phyloP scores from a whole-genome alignment of 2,113 vertebrate genomes.

The Mola mola region DNA sequence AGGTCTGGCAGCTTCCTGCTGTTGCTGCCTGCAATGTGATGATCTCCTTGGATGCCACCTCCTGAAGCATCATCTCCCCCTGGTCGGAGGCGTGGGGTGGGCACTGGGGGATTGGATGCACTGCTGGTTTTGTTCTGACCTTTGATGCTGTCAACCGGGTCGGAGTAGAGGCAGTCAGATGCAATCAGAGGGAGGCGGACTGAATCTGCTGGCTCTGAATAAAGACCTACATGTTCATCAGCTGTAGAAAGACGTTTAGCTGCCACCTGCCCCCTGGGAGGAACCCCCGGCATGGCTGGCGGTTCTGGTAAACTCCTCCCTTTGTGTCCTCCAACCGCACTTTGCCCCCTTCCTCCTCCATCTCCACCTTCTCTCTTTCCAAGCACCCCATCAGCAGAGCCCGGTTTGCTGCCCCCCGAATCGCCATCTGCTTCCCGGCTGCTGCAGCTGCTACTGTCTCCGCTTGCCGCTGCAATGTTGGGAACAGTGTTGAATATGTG shows the following conservation, averaged over 20 bases:
- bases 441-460: constrained; percentile 68
- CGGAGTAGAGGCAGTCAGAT: constrained; percentile 87
- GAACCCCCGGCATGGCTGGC: constrained; percentile 65
- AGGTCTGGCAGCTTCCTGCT: constrained; percentile 58
- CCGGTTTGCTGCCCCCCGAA: constrained; percentile 82
- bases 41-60: constrained; percentile 29
- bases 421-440: constrained; percentile 78
- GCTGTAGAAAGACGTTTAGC: constrained; percentile 44
- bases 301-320: constrained; percentile 84
- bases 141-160: constrained; percentile 89
- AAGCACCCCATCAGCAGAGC: constrained; percentile 76
- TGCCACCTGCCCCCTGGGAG: constrained; percentile 63
- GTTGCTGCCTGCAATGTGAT: constrained; percentile 31
- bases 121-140: constrained; percentile 42
- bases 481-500: constrained; percentile 72
- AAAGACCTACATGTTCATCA: constrained; percentile 78
- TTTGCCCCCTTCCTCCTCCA: constrained; percentile 51
- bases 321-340: constrained; percentile 65
- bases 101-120: constrained; percentile 29
- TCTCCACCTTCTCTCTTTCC: constrained; percentile 76
- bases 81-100: constrained; percentile 63
- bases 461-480: background rate
- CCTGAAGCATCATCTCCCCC: constrained; percentile 60
- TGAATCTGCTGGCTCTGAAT: constrained; percentile 91
- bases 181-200: constrained; percentile 76